Percentiles rank a stretch among this genome's conserved stretches.
These are phyloP conservation scores for Chelonus formosanus DNA, from an alignment of 2,888 invertebrate species.

Conservation along the genomic window DNA sequence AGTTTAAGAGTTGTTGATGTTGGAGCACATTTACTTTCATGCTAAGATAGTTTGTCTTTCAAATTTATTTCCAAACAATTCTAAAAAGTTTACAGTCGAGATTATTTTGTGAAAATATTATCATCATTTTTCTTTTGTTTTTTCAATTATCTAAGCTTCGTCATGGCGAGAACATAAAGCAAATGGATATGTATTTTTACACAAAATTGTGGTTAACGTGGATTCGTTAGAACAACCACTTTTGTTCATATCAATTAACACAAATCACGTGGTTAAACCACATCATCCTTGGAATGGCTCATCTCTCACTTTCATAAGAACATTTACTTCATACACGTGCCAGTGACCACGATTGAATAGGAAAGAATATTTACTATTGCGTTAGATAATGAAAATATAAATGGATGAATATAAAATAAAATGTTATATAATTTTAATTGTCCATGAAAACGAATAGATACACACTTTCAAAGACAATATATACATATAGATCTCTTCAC, in stretches of 20 bases:
- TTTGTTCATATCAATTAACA: constrained; percentile 31
- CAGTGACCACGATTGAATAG: constrained; percentile 10
- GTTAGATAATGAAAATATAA: constrained; percentile 18
- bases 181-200: neutral
- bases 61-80: too few relatives aligned
- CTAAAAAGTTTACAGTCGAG: too few relatives aligned
- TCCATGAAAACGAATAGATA: neutral
- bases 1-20: too few relatives aligned
- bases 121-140: too few relatives aligned
- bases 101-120: too few relatives aligned
- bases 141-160: too few relatives aligned
- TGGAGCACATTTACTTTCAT: too few relatives aligned
- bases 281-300: constrained; percentile 3
- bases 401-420: constrained; percentile 2
- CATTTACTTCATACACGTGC: constrained; percentile 20
- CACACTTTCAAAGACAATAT: constrained; percentile 1
- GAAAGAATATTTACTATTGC: neutral
- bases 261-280: constrained; percentile 32
- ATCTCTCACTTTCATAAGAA: constrained; percentile 4
- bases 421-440: constrained; percentile 1
- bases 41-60: too few relatives aligned
- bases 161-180: too few relatives aligned
- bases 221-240: constrained; percentile 16
- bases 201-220: constrained; percentile 6
- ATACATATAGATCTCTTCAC: too few relatives aligned